Percentiles rank a stretch among this genome's conserved stretches.
These are phyloP conservation scores for Allolobophora icterica DNA, from an alignment of 2,888 invertebrate genomes.

Conservation along the genomic window DNA sequence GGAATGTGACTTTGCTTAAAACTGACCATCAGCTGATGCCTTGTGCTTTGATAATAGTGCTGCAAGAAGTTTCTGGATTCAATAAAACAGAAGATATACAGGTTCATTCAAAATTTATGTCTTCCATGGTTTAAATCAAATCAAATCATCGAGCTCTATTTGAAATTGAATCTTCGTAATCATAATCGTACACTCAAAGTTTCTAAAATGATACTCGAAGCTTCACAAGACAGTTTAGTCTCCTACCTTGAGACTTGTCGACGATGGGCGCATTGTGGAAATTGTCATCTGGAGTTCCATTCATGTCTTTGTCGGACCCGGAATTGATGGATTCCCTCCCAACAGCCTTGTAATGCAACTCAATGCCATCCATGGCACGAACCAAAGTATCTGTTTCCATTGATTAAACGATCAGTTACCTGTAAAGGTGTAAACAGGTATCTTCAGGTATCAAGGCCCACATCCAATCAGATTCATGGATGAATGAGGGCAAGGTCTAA, in stretches of 20 bases:
- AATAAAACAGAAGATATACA: too few species aligned
- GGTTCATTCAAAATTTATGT: background rate
- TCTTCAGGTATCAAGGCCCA: background rate
- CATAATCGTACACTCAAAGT: background rate
- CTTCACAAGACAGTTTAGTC: background rate
- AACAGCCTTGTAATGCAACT: slow-evolving; percentile 32
- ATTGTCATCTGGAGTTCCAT: slow-evolving; percentile 30
- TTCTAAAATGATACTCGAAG: background rate
- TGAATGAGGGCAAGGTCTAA: too few species aligned
- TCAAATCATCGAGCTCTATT: background rate
- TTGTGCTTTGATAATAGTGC: too few species aligned
- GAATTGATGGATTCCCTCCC: slow-evolving; percentile 7
- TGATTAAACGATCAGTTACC: background rate
- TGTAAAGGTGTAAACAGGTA: background rate
- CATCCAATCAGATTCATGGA: too few species aligned
- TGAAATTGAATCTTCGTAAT: slow-evolving; percentile 14
- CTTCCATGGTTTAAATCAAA: background rate
- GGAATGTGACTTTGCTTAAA: too few species aligned
- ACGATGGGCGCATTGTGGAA: slow-evolving; percentile 21
- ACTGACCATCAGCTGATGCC: too few species aligned
- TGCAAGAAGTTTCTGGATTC: too few species aligned
- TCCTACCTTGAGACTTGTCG: slow-evolving; percentile 30
- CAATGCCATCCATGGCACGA: slow-evolving; percentile 38
- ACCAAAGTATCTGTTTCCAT: slow-evolving; percentile 34
- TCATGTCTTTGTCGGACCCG: slow-evolving; percentile 21